Evolutionary conservation across 23 tunicate genomes (phyloP).

Genomic region (Botrylloides violaceus): DNA sequence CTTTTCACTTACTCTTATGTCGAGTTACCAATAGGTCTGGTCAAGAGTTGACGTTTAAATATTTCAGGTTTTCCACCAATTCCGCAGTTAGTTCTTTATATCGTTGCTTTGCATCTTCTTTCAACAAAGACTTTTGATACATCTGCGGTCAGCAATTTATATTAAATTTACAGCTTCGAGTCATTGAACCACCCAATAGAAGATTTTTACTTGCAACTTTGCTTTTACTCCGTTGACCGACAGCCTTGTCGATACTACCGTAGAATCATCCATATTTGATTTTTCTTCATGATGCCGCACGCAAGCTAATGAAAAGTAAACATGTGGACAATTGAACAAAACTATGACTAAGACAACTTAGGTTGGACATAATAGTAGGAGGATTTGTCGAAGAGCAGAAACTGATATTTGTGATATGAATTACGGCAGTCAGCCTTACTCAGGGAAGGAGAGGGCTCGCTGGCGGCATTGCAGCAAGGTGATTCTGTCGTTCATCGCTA

Average conservation of each 20-base stretch:
- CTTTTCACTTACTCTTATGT: too few relatives aligned
- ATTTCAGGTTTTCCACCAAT: constrained; percentile 28
- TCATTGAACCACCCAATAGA: too few relatives aligned
- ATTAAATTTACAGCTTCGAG: not conserved
- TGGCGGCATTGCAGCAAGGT: not conserved
- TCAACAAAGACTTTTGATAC: not conserved
- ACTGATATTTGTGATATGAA: too few relatives aligned
- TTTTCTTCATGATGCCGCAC: not conserved
- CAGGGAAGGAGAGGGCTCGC: too few relatives aligned
- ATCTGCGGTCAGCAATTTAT: not conserved
- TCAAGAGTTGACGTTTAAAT: too few relatives aligned
- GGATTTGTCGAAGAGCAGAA: too few relatives aligned
- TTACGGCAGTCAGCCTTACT: too few relatives aligned
- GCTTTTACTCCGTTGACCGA: constrained; percentile 42
- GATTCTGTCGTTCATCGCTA: not conserved
- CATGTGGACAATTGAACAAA: too few relatives aligned
- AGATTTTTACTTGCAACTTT: constrained; percentile 52
- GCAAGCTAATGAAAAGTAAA: not conserved
- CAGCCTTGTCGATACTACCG: constrained; percentile 39
- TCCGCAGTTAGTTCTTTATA: not conserved
- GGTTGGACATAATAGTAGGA: too few relatives aligned
- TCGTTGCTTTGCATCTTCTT: not conserved
- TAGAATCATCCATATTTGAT: not conserved
- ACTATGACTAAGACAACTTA: too few relatives aligned
- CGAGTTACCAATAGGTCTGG: too few relatives aligned